Base-by-base conservation (phyloP, 2,888 invertebrate species). In the Notodonta ziczac region DNA sequence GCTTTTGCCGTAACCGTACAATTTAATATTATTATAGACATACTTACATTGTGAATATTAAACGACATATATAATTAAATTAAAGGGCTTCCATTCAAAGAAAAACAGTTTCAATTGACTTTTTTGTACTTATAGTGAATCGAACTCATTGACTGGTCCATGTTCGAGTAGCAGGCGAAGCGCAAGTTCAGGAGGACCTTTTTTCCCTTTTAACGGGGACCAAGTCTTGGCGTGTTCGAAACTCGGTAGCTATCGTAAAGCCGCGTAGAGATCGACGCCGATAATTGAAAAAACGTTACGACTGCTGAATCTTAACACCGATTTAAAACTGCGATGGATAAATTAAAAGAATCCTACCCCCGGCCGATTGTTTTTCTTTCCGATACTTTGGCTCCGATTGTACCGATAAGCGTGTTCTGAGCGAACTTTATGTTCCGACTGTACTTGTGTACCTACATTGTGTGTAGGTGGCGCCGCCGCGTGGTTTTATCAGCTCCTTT, bases 291-390 rank as follows among this genome's bases (percentile, higher is more conserved):
- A 87, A 90, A 88, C 85, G 84, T 87, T 87, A 85, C 89, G 88
- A 89, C 86, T 83, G 83, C 82, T 87, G 90, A 89, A 89, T 90
- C 88, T 88, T 89, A 92, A 91, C 91, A 90, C 87, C 88, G 90
- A 89, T 91, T 91, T 90, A 89, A 91, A 91, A 89, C 87, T 85
- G 85, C 85, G 84, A 87, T 83, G 88, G 89, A 89, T 91, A 91
- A 91, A 91, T 92, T 91, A 92, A 92, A 91, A 87, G 90, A 89
- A 88, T 87, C 77, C 86, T 80, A 82, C 76, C 81, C 79, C 73
- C 66, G 77, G 77, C 70, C 83, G 83, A 88, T 90, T 90, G 88
- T 90, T 89, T 89, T 86, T 86, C 85, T 85, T 82, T 84, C 82
- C 79, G 83, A 84, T 85, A 84, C 84, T 80, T 79, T 74, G 80